phyloP scores from a whole-genome alignment of 2,113 vertebrate species.

The Gymnobelideus leadbeateri region DNA sequence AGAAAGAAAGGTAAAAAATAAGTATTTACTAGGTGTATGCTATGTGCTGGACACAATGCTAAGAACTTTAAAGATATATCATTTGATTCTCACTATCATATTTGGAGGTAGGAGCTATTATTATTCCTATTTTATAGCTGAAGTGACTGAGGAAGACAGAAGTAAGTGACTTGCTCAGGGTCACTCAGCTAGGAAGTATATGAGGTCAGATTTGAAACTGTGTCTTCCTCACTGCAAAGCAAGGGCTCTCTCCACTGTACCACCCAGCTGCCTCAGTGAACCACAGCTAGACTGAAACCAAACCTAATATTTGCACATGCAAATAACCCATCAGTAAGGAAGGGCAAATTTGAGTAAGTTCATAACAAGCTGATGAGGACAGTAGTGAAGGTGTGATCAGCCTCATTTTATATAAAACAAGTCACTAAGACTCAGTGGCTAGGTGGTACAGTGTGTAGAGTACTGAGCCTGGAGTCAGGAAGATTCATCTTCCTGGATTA shows the following conservation, averaged over 20 bases:
- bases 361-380: not conserved
- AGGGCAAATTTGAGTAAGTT: not conserved
- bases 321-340: not conserved
- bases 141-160: not conserved
- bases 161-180: not conserved
- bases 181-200: not conserved
- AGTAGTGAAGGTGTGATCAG: not conserved
- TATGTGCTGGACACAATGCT: not conserved
- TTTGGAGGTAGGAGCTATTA: not conserved
- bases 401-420: not conserved
- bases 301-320: not conserved
- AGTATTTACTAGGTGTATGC: not conserved
- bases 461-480: not conserved
- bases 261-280: not conserved
- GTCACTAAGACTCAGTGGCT: not conserved
- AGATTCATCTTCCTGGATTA: not conserved
- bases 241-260: not conserved
- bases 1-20: not conserved
- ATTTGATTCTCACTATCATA: not conserved
- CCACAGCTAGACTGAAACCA: not conserved
- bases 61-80: not conserved
- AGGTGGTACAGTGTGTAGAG: not conserved
- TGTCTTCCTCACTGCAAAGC: not conserved
- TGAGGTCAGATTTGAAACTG: not conserved
- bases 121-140: not conserved